Evolutionary conservation across 2,113 vertebrate genomes (phyloP).

Genomic region (Vidua macroura): DNA sequence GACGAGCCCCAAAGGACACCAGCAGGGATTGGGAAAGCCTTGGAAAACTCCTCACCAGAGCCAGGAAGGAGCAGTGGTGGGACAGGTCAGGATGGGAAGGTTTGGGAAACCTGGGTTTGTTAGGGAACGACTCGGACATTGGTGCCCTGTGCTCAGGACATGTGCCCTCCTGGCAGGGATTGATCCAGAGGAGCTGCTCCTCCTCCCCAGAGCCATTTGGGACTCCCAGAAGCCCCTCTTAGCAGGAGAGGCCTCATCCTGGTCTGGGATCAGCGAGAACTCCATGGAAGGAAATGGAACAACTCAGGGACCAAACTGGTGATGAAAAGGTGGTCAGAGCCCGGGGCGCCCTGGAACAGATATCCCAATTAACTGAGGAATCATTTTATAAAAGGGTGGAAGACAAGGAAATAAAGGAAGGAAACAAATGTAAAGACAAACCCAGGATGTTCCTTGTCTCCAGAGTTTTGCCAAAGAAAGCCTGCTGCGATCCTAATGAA

Average conservation of each 20-base stretch:
- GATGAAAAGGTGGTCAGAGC: neutral
- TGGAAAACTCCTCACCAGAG: neutral
- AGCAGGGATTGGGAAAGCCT: neutral
- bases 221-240: neutral
- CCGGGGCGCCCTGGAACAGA: neutral
- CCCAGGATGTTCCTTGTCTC: neutral
- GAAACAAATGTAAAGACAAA: neutral
- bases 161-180: accelerated
- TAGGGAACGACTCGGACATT: too few relatives aligned
- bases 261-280: neutral
- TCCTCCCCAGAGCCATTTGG: accelerated
- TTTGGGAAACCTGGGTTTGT: neutral
- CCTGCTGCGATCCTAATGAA: neutral
- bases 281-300: neutral
- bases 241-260: neutral
- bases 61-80: neutral
- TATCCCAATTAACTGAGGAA: neutral
- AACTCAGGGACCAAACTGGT: neutral
- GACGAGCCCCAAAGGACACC: accelerated
- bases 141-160: neutral
- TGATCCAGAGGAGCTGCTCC: neutral
- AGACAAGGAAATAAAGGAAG: neutral
- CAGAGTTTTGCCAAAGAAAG: neutral
- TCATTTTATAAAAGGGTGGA: neutral
- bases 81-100: neutral